These are phyloP conservation scores for Patiria pectinifera DNA, from an alignment of 53 echinoderm and acorn worm species.

Conservation along the genomic window DNA sequence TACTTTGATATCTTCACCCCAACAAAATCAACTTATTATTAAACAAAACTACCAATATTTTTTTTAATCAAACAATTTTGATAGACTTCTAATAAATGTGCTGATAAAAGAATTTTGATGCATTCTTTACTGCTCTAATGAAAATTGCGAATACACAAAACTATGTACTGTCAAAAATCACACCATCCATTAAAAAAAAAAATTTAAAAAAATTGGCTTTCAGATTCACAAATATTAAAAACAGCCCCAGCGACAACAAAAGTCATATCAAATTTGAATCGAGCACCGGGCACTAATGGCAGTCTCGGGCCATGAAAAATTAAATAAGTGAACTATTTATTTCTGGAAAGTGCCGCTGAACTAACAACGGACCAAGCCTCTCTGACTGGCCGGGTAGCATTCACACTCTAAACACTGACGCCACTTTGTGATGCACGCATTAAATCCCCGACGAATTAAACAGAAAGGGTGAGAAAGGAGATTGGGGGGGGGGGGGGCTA, in stretches of 20 bases:
- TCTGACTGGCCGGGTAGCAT: constrained; percentile 23
- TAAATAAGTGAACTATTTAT: constrained; percentile 55
- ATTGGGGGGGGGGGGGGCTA: background rate
- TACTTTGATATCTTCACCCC: too few relatives aligned
- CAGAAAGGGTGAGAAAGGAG: background rate
- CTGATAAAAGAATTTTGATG: too few relatives aligned
- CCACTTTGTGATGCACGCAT: constrained; percentile 38
- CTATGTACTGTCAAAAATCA: background rate
- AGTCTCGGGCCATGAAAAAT: constrained; percentile 21
- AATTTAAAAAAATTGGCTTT: too few relatives aligned
- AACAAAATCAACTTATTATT: too few relatives aligned
- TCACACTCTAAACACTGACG: constrained; percentile 43
- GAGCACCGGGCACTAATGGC: constrained; percentile 25
- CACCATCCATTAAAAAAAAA: background rate
- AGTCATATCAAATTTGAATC: constrained; percentile 22
- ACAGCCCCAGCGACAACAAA: constrained; percentile 32
- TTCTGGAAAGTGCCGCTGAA: constrained; percentile 48
- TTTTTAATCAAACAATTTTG: too few relatives aligned
- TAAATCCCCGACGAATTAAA: background rate
- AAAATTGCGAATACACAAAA: background rate
- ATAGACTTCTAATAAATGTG: too few relatives aligned
- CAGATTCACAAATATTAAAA: background rate
- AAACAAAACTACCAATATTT: too few relatives aligned
- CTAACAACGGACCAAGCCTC: constrained; percentile 24
- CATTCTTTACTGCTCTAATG: background rate